A percentile compares a stretch with the other conserved stretches of the same genome.
These are phyloP conservation scores for Temnothorax ravouxi DNA, from an alignment of 2,888 invertebrate species.

Conservation along the genomic window DNA sequence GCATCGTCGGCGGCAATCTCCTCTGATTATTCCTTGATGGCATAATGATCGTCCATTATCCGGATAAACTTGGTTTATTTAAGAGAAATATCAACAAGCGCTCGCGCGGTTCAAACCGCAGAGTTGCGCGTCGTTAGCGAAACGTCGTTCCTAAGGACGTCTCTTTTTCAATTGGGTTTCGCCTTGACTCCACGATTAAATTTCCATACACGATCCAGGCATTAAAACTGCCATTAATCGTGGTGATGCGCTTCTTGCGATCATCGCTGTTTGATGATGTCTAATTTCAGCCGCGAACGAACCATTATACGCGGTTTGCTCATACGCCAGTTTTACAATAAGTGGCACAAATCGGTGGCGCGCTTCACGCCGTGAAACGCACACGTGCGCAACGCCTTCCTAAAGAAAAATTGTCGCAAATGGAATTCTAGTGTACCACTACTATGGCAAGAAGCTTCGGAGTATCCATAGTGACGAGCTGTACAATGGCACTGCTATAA, in stretches of 20 bases:
- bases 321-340: neutral
- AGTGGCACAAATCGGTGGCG: constrained; percentile 3
- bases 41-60: constrained; percentile 44
- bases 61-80: constrained; percentile 40
- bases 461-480: constrained; percentile 1
- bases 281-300: neutral
- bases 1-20: constrained; percentile 44
- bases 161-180: constrained; percentile 11
- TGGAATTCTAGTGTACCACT: neutral
- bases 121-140: neutral
- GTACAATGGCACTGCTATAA: constrained; percentile 47
- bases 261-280: constrained; percentile 12
- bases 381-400: neutral
- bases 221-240: constrained; percentile 27
- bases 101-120: constrained; percentile 7
- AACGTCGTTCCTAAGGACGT: neutral
- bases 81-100: constrained; percentile 32
- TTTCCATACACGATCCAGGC: neutral
- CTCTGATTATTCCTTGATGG: constrained; percentile 32
- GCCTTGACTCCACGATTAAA: constrained; percentile 21
- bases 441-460: neutral
- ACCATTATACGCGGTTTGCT: neutral
- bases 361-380: neutral
- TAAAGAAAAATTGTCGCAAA: neutral
- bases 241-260: neutral